A percentile compares a stretch with the other conserved stretches of the same genome.
Conservation (phyloP, 2,113 vertebrate genomes). For the Pterocles gutturalis region DNA sequence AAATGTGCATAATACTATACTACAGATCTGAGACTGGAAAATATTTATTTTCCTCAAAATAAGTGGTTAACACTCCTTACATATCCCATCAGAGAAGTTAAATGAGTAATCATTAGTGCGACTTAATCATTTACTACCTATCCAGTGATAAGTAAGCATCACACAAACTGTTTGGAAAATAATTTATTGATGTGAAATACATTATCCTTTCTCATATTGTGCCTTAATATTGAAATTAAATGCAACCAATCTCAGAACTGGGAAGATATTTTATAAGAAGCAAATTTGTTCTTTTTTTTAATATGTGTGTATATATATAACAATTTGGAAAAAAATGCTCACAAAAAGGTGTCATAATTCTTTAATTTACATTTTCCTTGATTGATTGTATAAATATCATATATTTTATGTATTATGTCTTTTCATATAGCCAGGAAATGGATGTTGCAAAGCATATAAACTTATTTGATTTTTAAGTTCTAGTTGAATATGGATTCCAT, state of each 20-base stretch:
- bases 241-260: background rate
- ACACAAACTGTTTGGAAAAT: background rate
- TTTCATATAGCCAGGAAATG: background rate
- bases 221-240: background rate
- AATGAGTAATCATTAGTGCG: background rate
- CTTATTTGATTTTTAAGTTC: background rate
- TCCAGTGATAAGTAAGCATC: background rate
- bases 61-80: background rate
- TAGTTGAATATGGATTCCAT: background rate
- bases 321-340: background rate
- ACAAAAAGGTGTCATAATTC: background rate
- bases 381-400: background rate
- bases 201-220: background rate
- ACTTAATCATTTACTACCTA: background rate
- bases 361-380: background rate
- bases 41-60: background rate
- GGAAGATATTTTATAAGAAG: background rate
- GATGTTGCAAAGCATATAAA: background rate
- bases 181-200: background rate
- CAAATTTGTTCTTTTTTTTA: background rate
- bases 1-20: background rate
- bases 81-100: background rate
- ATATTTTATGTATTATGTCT: background rate
- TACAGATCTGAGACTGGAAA: background rate
- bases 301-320: background rate